These are phyloP conservation scores for Amphiprion percula DNA, from an alignment of 2,113 vertebrate species.

Conservation along the genomic window DNA sequence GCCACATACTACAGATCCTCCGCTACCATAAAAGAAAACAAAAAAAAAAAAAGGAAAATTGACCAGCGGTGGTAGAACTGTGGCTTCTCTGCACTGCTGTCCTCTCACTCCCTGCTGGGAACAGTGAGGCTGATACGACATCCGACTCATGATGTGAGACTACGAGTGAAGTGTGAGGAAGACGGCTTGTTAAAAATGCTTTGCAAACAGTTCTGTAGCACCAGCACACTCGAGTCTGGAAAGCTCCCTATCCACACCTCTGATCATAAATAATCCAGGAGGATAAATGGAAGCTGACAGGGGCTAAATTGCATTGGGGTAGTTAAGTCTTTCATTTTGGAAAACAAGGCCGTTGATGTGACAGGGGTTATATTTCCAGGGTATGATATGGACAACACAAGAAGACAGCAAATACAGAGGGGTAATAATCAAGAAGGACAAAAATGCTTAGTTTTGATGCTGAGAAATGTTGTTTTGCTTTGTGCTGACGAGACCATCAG, in stretches of 20 bases:
- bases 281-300: conserved; percentile 39
- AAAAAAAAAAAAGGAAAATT: background rate
- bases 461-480: conserved; percentile 32
- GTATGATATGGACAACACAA: conserved; percentile 1
- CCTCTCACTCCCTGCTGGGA: conserved; percentile 19
- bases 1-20: background rate
- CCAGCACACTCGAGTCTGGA: background rate
- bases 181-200: conserved; percentile 24
- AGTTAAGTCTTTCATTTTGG: conserved; percentile 41
- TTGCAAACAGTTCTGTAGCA: conserved; percentile 38
- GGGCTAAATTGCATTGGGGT: conserved; percentile 30
- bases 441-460: conserved; percentile 6
- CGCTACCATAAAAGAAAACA: background rate
- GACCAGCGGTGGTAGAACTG: background rate
- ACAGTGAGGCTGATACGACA: conserved; percentile 9
- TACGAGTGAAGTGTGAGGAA: conserved; percentile 7
- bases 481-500: conserved; percentile 1
- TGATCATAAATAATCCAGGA: conserved; percentile 35
- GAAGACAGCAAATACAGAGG: background rate
- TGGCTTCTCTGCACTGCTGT: conserved; percentile 12
- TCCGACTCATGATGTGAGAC: conserved; percentile 17
- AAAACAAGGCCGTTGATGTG: conserved; percentile 32
- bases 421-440: conserved; percentile 15
- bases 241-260: background rate
- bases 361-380: conserved; percentile 26